Base-by-base conservation (phyloP, 2,113 vertebrate species). In the Lasiurus cinereus region DNA sequence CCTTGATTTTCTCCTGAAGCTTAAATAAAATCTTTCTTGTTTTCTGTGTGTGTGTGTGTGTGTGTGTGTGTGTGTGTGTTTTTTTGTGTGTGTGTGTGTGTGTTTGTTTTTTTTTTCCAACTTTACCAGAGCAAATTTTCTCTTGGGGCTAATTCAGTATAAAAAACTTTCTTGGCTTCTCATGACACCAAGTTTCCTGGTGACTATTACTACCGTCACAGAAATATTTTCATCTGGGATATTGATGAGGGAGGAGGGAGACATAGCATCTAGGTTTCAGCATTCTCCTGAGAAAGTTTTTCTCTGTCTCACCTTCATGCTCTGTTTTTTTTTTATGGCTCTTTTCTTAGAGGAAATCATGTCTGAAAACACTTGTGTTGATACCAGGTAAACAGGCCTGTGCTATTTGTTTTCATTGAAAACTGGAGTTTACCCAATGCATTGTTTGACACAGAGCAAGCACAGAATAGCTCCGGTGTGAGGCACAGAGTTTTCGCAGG, bases 391-490 rank as follows among this genome's bases (percentile, higher is more conserved):
- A 95, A 96, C 72, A 95, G 39, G 36, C 50, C 59, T 77, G 50
- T 83, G 73, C 36, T 95, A 94, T 91, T 93, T 46, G 94, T 93
- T 97, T 94, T 88, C 79, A 87, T 16, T n/a, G 82, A 96, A 94
- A 78, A 94, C 77, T 83, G 67, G 78, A 83, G 89, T 96, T 93
- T 85, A 94, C 91, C 77, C 90, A 92, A 78, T 31, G 92, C 69
- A 86, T 64, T 91, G 70, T 92, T 97, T 94, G 95, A 94, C 70
- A 93, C 31, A 93, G 74, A 95, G 91, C 86, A 94, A 89, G 59
- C 77, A 86, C 29, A 67, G 82, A 94, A 89, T 83, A 87, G 46
- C 21, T 31, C 56, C 78, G 52, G 54, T 31, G 22, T 67, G 67
- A 94, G 93, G 69, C 77, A n/a, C 48, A 84, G 56, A 91, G 96